These are phyloP conservation scores for Battus philenor DNA, from an alignment of 1,140 invertebrate species.

Conservation along the genomic window DNA sequence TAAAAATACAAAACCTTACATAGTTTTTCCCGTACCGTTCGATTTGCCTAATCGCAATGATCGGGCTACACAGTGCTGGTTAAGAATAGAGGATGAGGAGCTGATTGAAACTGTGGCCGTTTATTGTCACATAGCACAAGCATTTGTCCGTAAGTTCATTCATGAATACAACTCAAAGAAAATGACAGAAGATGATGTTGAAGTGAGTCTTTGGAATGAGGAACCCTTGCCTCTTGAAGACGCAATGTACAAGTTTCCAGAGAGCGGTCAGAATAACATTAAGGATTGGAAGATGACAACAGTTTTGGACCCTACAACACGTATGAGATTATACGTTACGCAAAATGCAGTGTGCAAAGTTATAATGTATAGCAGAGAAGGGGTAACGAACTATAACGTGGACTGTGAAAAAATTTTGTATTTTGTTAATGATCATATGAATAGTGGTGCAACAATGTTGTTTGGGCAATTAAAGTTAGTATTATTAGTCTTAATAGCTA, in stretches of 20 bases:
- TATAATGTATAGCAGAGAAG: conserved; percentile 62
- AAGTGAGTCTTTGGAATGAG: conserved; percentile 57
- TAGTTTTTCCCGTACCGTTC: conserved; percentile 49
- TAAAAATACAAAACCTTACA: conserved; percentile 33
- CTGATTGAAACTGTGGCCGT: conserved; percentile 47
- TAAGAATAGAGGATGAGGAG: conserved; percentile 57
- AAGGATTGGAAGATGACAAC: conserved; percentile 56
- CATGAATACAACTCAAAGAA: conserved; percentile 57
- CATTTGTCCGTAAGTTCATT: conserved; percentile 45
- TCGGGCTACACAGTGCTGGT: conserved; percentile 56
- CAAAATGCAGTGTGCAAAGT: conserved; percentile 49
- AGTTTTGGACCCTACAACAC: conserved; percentile 50
- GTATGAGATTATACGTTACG: conserved; percentile 48
- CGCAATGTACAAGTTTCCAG: conserved; percentile 17
- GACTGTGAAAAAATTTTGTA: conserved; percentile 56
- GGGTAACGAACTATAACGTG: conserved; percentile 53
- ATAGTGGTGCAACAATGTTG: conserved; percentile 13
- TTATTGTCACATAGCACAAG: conserved; percentile 51
- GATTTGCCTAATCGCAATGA: conserved; percentile 60
- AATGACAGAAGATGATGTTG: conserved; percentile 51
- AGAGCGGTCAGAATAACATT: conserved; percentile 25
- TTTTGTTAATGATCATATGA: conserved; percentile 48
- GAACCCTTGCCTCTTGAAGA: conserved; percentile 28
- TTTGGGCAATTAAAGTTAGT: too few relatives aligned
- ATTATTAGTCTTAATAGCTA: too few relatives aligned